A percentile compares a stretch with the other conserved stretches of the same genome.
Conservation (phyloP, 2,888 invertebrate species). For the Pseudococcus jackbeardsleyi region DNA sequence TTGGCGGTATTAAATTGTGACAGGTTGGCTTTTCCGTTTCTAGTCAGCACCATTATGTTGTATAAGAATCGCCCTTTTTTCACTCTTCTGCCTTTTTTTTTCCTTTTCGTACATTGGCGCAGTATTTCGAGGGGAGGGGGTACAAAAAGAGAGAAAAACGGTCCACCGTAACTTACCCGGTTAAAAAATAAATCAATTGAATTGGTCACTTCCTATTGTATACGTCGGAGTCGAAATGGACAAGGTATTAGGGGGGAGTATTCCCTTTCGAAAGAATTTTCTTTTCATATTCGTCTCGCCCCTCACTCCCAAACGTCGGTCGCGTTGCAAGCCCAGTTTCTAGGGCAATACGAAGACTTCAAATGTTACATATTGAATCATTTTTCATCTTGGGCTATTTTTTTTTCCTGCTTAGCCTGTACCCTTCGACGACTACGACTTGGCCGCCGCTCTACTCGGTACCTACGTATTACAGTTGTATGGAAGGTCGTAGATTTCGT, state of each 20-base stretch:
- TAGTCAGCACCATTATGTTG: slow-evolving; percentile 35
- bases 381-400: slow-evolving; percentile 54
- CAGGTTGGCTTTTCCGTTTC: slow-evolving; percentile 63
- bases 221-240: not conserved
- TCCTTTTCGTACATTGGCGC: not conserved
- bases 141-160: slow-evolving; percentile 30
- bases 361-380: slow-evolving; percentile 63
- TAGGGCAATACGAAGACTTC: slow-evolving; percentile 50
- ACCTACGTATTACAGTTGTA: not conserved
- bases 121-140: not conserved
- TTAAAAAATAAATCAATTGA: slow-evolving; percentile 62
- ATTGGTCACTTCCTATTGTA: slow-evolving; percentile 59
- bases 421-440: too few species aligned
- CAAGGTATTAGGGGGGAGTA: not conserved
- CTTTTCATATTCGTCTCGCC: slow-evolving; percentile 41
- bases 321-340: not conserved
- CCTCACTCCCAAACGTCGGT: not conserved
- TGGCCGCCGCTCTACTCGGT: not conserved
- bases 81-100: slow-evolving; percentile 2
- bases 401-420: not conserved
- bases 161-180: slow-evolving; percentile 49
- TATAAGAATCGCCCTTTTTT: slow-evolving; percentile 58
- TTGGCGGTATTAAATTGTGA: slow-evolving; percentile 62
- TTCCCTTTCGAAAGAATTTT: slow-evolving; percentile 18
- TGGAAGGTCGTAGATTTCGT: slow-evolving; percentile 14